phyloP scores from a whole-genome alignment of 92 coral and sea anemone species.

The Ricordea florida region DNA sequence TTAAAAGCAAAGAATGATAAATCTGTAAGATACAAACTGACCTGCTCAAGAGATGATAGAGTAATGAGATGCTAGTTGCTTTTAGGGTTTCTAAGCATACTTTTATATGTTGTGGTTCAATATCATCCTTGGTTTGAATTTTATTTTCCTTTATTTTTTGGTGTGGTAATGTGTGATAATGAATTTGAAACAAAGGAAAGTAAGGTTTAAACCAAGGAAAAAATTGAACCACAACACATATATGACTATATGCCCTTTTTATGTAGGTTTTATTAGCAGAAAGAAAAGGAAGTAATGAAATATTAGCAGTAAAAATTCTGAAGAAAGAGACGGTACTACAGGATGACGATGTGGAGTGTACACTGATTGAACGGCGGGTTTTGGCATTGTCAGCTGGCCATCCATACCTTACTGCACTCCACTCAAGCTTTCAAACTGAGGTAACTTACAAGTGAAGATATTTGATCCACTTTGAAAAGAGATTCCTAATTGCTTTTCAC shows the following conservation, averaged over 20 bases:
- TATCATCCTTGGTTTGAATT: too few relatives aligned
- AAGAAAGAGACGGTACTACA: constrained; percentile 92
- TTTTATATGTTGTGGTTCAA: too few relatives aligned
- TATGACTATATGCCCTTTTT: neutral
- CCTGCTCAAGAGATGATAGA: too few relatives aligned
- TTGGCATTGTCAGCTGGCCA: constrained; percentile 92
- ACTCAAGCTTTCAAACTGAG: constrained; percentile 94
- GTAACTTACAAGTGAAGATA: constrained; percentile 30
- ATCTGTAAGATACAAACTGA: too few relatives aligned
- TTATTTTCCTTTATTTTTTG: neutral
- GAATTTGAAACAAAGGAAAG: too few relatives aligned
- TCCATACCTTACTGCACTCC: constrained; percentile 91
- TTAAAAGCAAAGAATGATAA: too few relatives aligned
- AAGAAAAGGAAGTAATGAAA: constrained; percentile 85
- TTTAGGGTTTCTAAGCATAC: too few relatives aligned
- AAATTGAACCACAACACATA: too few relatives aligned
- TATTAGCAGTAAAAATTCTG: constrained; percentile 87
- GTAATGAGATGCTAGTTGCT: too few relatives aligned
- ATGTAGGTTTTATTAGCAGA: constrained; percentile 91
- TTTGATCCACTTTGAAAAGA: neutral
- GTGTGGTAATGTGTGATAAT: too few relatives aligned
- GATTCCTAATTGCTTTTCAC: neutral
- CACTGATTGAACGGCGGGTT: constrained; percentile 95
- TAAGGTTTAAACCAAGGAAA: too few relatives aligned
- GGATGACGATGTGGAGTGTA: constrained; percentile 97